Evolutionary conservation across 92 coral and sea anemone genomes (phyloP), one percentile per base, ranked within the genome.

Genomic region (Epizoanthus rinbou): DNA sequence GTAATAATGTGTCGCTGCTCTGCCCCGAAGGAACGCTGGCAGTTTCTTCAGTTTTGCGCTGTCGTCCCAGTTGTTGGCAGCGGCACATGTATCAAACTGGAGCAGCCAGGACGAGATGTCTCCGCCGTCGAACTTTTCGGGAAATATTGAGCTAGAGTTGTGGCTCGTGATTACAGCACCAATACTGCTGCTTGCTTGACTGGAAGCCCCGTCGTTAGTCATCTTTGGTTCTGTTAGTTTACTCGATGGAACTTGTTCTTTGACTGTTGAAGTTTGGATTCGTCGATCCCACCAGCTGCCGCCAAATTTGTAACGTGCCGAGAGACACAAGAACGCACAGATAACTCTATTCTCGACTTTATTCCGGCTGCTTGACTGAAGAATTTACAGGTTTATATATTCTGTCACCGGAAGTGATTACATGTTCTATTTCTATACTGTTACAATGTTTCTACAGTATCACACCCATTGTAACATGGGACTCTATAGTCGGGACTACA

Each of bases 221-320:
- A 43, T 43, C 11, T 43, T 43, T 43, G 50, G 5, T 43, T 43
- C 50, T 43, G 50, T 43, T 43, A 43, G 50, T 3, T 43, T 43
- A 43, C 9, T 43, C 50, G 5, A 62, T 62, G 11, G 66, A 62
- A 62, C 66, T 62, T 62, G 24, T 62, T 62, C 66, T 62, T 62
- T 62, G 22, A 21, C 66, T 62, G 21, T 62, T 19, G 65, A 60
- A 18, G 33, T 60, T 47, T 73, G 35, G 59, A 73, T 57, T 73
- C 63, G 22, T 73, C 25, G 58, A 15, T 45, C 59, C 79, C 79
- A 52, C 35, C 59, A 28, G 19, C 52, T 35, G 52, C 53, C 79
- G 43, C 79, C 79, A 73, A 73, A 41, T 73, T 73, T 73, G 79
- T 73, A 28, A 4, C 79, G 79, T 39, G 79, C 57, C 58, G 79